Base-by-base conservation (phyloP, 2,888 invertebrate species). In the Scaptomyza caliginosa region DNA sequence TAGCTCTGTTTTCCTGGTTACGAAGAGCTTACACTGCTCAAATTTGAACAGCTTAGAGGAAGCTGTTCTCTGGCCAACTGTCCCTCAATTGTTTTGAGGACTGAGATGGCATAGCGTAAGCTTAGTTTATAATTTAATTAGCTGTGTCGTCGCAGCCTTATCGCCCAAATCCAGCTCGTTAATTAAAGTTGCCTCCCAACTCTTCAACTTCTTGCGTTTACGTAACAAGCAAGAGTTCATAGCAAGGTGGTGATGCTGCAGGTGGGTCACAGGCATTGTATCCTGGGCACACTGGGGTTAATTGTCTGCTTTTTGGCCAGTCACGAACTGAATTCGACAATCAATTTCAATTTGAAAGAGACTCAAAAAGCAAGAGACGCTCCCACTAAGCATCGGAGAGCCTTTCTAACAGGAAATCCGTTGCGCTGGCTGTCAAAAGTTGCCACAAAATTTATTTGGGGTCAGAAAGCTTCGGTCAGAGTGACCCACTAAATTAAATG, bases 361-460 rank as follows among this genome's bases (percentile, higher is more conserved):
- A 56, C 50, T 59, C 36, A 13, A 32, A 7, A n/a, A 32, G 32
- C 13, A 3, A n/a, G 17, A 3, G 40, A 49, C 57, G 54, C 60
- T 58, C 51, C 62, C 59, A 13, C 6, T 13, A n/a, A n/a, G 30
- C 30, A 74, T 6, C 43, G 4, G 57, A 72, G 76, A 74, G 86
- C 81, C 81, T 84, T 81, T 81, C 81, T 86, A 86, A 77, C 81
- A 86, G 86, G 81, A 81, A 81, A 80, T 86, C 85, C 85, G 81
- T 60, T 60, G 55, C 16, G 65, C 52, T 56, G 49, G 65, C 57
- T 56, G 54, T 51, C 43, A 45, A 54, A 38, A 26, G 32, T 57
- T 13, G 19, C 52, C 52, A 10, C 45, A 58, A 48, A 58, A 83
- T 69, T 54, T 69, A 65, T 77, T 74, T 69, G 73, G 73, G 84